Base-by-base conservation (phyloP, 2,888 invertebrate species). In the Serripes groenlandicus region DNA sequence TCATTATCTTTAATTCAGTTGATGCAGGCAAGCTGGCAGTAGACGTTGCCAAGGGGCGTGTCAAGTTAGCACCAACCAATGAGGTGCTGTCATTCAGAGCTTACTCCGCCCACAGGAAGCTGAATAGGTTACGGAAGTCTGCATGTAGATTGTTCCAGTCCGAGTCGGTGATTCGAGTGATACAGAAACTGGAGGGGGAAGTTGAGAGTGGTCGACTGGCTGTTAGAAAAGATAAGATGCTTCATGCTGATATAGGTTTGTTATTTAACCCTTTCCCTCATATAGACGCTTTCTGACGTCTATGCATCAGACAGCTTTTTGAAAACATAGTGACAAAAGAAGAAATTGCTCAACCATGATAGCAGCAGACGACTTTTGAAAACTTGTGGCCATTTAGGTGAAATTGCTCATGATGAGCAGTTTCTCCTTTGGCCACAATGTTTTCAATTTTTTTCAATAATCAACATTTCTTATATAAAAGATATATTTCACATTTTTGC, bases 241-340 rank as follows among this genome's bases (percentile, higher is more conserved):
- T 98, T 7, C 97, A 98, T 93, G 96, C 97, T 71, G 98, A 98
- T 95, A 96, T 98, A 49, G 97, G 96, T 96, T 88, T 83, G 91
- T 42, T n/a, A n/a, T n/a, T n/a, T n/a, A n/a, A n/a, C n/a, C n/a
- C n/a, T n/a, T n/a, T n/a, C n/a, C n/a, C n/a, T n/a, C n/a, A n/a
- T n/a, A n/a, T n/a, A n/a, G n/a, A n/a, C n/a, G n/a, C n/a, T n/a
- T n/a, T n/a, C n/a, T n/a, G n/a, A n/a, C n/a, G n/a, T n/a, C n/a
- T n/a, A n/a, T n/a, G n/a, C n/a, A n/a, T n/a, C n/a, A n/a, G n/a
- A n/a, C n/a, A n/a, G n/a, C n/a, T n/a, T n/a, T n/a, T n/a, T n/a
- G n/a, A n/a, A n/a, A n/a, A n/a, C n/a, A n/a, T n/a, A n/a, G n/a
- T n/a, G n/a, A n/a, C n/a, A n/a, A n/a, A n/a, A n/a, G n/a, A n/a